phyloP scores from a whole-genome alignment of 2,888 invertebrate species.

The Coelogynopora nodosa region DNA sequence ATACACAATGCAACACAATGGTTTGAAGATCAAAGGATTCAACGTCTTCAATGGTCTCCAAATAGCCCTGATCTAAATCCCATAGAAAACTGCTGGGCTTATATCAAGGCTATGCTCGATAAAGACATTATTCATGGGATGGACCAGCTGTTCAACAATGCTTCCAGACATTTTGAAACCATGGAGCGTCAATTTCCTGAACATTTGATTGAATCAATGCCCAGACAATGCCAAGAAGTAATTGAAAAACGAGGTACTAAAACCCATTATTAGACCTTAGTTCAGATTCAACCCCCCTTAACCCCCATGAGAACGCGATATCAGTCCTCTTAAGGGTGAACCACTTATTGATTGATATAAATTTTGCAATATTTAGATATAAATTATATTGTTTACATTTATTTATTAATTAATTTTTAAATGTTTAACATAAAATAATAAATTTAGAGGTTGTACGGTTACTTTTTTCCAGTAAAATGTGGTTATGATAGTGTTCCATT shows the following conservation, averaged over 20 bases:
- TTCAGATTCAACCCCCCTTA: no score
- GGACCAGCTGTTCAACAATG: background rate
- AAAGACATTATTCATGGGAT: background rate
- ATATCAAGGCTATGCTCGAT: background rate
- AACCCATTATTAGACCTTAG: background rate
- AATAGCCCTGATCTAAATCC: background rate
- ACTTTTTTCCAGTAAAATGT: no score
- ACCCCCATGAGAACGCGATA: background rate
- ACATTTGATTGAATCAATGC: background rate
- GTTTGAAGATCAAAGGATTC: no score
- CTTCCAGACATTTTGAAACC: background rate
- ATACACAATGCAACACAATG: no score
- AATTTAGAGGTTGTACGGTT: no score
- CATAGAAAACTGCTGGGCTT: background rate
- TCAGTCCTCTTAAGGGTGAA: background rate
- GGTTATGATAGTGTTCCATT: no score
- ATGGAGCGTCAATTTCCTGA: background rate
- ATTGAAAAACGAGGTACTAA: background rate
- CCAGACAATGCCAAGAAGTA: background rate
- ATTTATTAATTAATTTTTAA: no score
- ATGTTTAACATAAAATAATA: no score
- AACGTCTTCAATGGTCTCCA: no score
- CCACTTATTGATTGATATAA: background rate
- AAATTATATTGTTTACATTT: no score
- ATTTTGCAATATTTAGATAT: background rate